A percentile compares a stretch with the other conserved stretches of the same genome.
These are phyloP conservation scores for Sarcophaga caerulescens DNA, from an alignment of 2,888 invertebrate species.

Conservation along the genomic window DNA sequence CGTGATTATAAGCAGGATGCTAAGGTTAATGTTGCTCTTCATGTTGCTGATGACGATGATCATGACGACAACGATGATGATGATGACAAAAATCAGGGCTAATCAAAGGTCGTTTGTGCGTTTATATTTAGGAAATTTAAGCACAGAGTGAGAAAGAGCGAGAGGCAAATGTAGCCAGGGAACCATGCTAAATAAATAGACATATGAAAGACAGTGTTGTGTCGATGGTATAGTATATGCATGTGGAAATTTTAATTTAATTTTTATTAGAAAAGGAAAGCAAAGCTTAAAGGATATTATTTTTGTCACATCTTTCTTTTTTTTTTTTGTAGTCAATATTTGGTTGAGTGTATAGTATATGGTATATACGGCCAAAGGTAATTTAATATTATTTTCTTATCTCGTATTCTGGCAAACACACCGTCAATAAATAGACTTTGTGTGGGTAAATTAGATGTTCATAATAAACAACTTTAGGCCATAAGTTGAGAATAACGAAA, in stretches of 20 bases:
- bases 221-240: neutral
- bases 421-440: neutral
- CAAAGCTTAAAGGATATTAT: constrained; percentile 24
- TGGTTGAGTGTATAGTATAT: no score
- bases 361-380: no score
- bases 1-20: constrained; percentile 71
- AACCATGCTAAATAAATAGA: neutral
- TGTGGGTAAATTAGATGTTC: neutral
- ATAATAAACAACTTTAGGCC: neutral
- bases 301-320: constrained; percentile 5
- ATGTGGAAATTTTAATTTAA: constrained; percentile 9
- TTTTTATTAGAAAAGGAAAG: constrained; percentile 15
- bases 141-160: neutral
- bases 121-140: neutral
- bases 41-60: constrained; percentile 41
- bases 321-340: no score
- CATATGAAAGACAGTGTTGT: neutral
- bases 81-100: constrained; percentile 57
- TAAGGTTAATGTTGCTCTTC: constrained; percentile 59
- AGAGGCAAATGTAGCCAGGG: neutral
- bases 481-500: no score
- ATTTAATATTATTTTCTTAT: neutral
- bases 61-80: constrained; percentile 10
- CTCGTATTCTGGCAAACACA: neutral
- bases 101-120: constrained; percentile 54